Conservation (phyloP, 2,888 invertebrate genomes). For the Hydroisotoma schaefferi region DNA sequence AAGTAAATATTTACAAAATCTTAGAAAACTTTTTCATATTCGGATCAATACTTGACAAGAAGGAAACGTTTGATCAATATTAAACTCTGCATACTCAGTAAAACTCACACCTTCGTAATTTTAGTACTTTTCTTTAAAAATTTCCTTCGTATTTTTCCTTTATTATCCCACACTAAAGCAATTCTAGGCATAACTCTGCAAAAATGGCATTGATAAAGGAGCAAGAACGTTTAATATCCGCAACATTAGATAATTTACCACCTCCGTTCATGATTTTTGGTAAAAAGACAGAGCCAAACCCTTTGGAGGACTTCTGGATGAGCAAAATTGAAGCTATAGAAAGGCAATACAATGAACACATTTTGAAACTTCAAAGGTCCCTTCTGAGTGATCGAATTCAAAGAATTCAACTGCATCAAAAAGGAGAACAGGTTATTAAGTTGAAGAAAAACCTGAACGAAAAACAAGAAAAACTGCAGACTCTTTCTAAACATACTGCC, state of each 20-base stretch:
- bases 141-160: too few relatives aligned
- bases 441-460: conserved; percentile 24
- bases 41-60: too few relatives aligned
- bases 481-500: neutral
- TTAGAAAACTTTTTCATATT: too few relatives aligned
- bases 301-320: conserved; percentile 46
- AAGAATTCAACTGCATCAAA: conserved; percentile 24
- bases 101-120: too few relatives aligned
- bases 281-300: conserved; percentile 34
- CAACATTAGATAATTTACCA: conserved; percentile 19
- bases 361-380: conserved; percentile 35
- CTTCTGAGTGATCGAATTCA: conserved; percentile 28
- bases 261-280: conserved; percentile 36
- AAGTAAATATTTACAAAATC: too few relatives aligned
- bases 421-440: conserved; percentile 24
- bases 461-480: conserved; percentile 12
- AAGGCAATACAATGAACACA: conserved; percentile 42
- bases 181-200: too few relatives aligned
- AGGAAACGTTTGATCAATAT: too few relatives aligned
- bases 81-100: too few relatives aligned
- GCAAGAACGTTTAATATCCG: conserved; percentile 2
- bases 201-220: too few relatives aligned
- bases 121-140: too few relatives aligned
- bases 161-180: too few relatives aligned
- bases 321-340: conserved; percentile 39